Evolutionary conservation across 2,797 vertebrate genomes (phyloP).

Genomic region (Tragelaphus oryx): DNA sequence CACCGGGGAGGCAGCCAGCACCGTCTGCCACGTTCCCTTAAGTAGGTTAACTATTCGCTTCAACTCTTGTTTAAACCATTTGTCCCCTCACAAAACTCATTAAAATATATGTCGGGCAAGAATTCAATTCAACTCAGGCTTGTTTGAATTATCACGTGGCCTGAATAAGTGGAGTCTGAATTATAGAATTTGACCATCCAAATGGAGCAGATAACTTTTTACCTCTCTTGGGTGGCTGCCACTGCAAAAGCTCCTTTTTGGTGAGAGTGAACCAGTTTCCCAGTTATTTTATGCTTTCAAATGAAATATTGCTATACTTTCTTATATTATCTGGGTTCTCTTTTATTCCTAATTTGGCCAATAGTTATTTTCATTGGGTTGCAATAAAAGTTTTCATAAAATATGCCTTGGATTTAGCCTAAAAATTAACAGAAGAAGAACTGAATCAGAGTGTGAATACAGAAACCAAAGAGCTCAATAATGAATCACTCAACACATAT

Average conservation of each 20-base stretch:
- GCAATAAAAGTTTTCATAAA: slow-evolving; percentile 32
- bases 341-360: background rate
- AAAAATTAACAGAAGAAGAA: slow-evolving; percentile 32
- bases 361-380: slow-evolving; percentile 35
- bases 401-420: slow-evolving; percentile 9
- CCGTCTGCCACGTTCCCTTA: background rate
- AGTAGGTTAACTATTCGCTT: background rate
- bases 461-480: background rate
- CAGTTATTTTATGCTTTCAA: background rate
- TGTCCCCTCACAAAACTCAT: background rate
- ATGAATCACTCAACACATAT: slow-evolving; percentile 11
- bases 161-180: background rate
- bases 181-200: background rate
- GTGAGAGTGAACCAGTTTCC: background rate
- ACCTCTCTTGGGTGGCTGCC: background rate
- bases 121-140: background rate
- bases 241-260: background rate
- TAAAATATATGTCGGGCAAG: background rate
- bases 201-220: background rate
- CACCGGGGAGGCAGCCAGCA: background rate
- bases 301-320: background rate
- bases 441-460: background rate
- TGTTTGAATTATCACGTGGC: background rate
- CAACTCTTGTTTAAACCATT: background rate
- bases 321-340: slow-evolving; percentile 10